phyloP scores from a whole-genome alignment of 2,113 vertebrate species.

The Hystrix cristata region DNA sequence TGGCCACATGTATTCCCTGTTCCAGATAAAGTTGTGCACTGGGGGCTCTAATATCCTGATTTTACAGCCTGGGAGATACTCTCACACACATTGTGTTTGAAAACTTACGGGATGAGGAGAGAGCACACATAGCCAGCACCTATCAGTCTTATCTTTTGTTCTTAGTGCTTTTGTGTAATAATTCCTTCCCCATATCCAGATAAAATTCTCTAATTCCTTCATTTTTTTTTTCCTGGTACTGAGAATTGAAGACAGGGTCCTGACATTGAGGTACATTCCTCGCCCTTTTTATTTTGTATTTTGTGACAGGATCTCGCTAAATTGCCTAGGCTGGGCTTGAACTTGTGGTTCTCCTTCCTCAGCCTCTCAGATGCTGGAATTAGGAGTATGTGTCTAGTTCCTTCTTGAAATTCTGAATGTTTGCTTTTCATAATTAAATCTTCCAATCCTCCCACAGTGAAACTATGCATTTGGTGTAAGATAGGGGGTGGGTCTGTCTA shows the following conservation, averaged over 20 bases:
- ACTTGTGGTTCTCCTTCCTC: neutral
- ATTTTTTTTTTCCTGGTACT: no score
- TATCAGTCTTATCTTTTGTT: fast-evolving
- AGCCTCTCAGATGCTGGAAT: neutral
- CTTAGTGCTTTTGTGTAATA: neutral
- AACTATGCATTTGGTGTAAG: neutral
- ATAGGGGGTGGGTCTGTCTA: neutral
- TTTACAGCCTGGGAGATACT: fast-evolving
- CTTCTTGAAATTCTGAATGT: neutral
- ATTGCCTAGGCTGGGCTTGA: neutral
- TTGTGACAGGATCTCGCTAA: neutral
- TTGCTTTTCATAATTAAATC: neutral
- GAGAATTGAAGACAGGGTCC: neutral
- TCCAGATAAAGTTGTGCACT: neutral
- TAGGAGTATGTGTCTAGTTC: neutral
- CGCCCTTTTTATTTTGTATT: neutral
- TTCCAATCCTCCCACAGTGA: neutral
- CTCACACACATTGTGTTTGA: fast-evolving
- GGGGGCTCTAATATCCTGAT: neutral
- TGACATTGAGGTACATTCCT: neutral
- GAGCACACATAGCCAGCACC: fast-evolving
- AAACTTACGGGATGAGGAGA: neutral
- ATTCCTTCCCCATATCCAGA: neutral
- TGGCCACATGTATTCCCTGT: neutral
- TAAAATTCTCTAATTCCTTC: neutral